Evolutionary conservation across 2,797 vertebrate species (phyloP), one percentile per base, ranked within the genome.

Genomic region (Cirrhinus mrigala): DNA sequence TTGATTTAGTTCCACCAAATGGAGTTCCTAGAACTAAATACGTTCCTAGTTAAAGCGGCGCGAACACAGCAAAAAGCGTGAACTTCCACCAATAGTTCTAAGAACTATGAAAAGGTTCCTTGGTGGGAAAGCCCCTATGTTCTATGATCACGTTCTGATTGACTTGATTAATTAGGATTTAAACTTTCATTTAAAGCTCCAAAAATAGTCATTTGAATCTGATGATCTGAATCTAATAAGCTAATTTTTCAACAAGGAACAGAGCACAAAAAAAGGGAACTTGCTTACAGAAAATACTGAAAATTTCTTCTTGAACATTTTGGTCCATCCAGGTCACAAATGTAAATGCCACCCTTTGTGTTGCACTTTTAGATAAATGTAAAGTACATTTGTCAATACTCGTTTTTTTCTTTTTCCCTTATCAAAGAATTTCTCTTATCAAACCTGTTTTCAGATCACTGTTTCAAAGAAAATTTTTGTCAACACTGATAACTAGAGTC

Each of bases 121-220:
- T 2, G 33, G 33, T 37, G 5, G 4, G 33, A 37, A 37, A 37
- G 9, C 9, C 9, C 10, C 8, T 9, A 46, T 9, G 66, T 40
- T 73, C 44, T 73, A n/a, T n/a, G 14, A 18, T 22, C n/a, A 71
- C n/a, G 44, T n/a, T 70, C 69, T 71, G 69, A 46, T n/a, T 48
- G 40, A 24, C 14, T 24, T 6, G 27, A 64, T 29, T 27, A 29
- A n/a, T n/a, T n/a, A n/a, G n/a, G 15, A 64, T 33, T 8, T 46
- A 46, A 16, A 33, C 62, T 29, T 66, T 27, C 6, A 64, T 29
- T 27, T 64, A 27, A 62, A 62, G 27, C 60, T 62, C 11, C 5
- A 62, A 27, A 62, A 8, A 7, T 7, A 6, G 1, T 15, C 14
- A 44, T 44, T 44, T 70, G 20, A 44, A 46, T 70, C 68, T 46